Percentiles rank a stretch among this genome's conserved stretches.
phyloP scores from a whole-genome alignment of 1,140 invertebrate genomes.

The Melanaphis sacchari region DNA sequence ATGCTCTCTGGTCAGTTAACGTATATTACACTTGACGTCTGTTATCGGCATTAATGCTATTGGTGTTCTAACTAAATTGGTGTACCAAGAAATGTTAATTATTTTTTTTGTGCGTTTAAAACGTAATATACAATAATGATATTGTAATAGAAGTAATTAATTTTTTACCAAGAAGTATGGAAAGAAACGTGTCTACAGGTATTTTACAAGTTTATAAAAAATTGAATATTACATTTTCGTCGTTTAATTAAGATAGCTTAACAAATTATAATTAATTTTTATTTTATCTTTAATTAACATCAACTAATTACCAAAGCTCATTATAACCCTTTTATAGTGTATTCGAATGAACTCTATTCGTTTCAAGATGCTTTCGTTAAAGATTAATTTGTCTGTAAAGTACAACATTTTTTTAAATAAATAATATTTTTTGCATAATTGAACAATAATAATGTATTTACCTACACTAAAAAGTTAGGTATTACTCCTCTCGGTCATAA shows the following conservation, averaged over 20 bases:
- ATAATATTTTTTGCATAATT: no score
- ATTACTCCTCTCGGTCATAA: no score
- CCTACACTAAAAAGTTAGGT: no score
- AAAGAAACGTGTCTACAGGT: not conserved
- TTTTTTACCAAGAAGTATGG: not conserved
- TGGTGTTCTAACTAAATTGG: not conserved
- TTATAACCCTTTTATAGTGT: not conserved
- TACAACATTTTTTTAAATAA: no score
- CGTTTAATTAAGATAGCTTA: not conserved
- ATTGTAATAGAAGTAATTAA: not conserved
- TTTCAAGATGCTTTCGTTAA: not conserved
- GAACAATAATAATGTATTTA: no score
- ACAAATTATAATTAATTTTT: not conserved
- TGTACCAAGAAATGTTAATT: not conserved
- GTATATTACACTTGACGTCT: not conserved
- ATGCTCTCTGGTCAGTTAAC: not conserved
- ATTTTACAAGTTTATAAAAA: not conserved
- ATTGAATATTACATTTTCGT: not conserved
- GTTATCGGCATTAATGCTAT: not conserved
- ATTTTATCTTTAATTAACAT: not conserved
- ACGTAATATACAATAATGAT: not conserved
- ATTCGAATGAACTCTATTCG: not conserved
- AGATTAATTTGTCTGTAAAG: not conserved
- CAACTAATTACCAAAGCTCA: not conserved
- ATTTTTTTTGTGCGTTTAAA: not conserved